Evolutionary conservation across 2,113 vertebrate species (phyloP), one percentile per base, ranked within the genome.

Genomic region (Orthochromis indermauri): DNA sequence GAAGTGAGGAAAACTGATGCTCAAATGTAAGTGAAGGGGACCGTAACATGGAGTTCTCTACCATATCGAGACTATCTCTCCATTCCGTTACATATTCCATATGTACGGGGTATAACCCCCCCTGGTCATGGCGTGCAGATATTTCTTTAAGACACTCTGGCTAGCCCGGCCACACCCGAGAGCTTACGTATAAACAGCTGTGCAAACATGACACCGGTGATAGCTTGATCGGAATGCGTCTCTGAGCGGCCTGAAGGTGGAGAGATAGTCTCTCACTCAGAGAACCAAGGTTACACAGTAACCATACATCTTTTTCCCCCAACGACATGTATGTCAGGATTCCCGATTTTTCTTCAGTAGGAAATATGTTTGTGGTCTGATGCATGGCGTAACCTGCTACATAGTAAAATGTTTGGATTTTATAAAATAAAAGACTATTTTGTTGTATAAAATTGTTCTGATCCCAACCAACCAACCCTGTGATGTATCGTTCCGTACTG

Each of bases 401-500:
- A 55, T 55, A 55, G 53, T 55, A 59, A 59, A 59, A 28, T 59
- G 26, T 19, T 19, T 61, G 16, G 16, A 33, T 63, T 63, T 61
- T 61, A 61, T 33, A 33, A 63, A 63, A 35, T 35, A 63, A 63
- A 63, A n/a, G 31, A n/a, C 17, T 12, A 35, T 5, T 63, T 63
- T 12, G 17, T n/a, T 63, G 59, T 63, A 63, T 35, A 5, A 63
- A 63, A 63, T 63, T 35, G 59, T n/a, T n/a, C 59, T 63, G 17
- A 35, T 63, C 6, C 16, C 31, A 63, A 63, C 31, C 59, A 63
- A 63, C 10, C 59, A n/a, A 63, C 1, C 59, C 6, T 35, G 4
- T 63, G 31, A 63, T n/a, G 59, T 35, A 35, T 0, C 1, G 4
- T 35, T 63, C 28, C 1, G 2, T 63, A 63, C 28, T 33, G 10